Conservation (phyloP, 2,797 vertebrate genomes). For the Hipposideros larvatus region DNA sequence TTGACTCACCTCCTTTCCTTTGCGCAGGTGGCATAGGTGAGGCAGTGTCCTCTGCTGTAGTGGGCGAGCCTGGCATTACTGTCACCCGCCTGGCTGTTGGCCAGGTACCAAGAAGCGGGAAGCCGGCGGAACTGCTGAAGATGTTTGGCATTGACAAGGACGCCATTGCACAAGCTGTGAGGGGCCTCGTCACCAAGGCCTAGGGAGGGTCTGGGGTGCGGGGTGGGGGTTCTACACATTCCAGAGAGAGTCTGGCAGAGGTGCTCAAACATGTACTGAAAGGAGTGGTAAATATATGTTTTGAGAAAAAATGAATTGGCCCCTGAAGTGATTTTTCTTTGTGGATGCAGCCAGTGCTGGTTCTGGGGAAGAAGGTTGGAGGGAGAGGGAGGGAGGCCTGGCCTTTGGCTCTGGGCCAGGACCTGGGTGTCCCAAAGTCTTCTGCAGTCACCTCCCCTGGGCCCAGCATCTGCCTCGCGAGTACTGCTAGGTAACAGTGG, state of each 20-base stretch:
- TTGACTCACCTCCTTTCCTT: background rate
- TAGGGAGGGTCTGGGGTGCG: slow-evolving; percentile 86
- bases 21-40: slow-evolving; percentile 92
- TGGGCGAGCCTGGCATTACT: slow-evolving; percentile 89
- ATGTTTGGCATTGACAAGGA: slow-evolving; percentile 93
- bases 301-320: slow-evolving; percentile 67
- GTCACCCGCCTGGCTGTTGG: slow-evolving; percentile 90
- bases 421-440: background rate
- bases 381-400: fast-evolving
- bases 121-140: slow-evolving; percentile 91
- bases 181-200: slow-evolving; percentile 86
- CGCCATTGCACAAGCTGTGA: slow-evolving; percentile 90
- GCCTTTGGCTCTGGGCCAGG: background rate
- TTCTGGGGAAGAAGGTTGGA: background rate
- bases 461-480: background rate
- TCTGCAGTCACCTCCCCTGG: background rate
- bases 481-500: too few species aligned
- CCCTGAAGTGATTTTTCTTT: background rate
- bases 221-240: slow-evolving; percentile 10
- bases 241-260: slow-evolving; percentile 5
- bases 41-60: slow-evolving; percentile 87
- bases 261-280: slow-evolving; percentile 48
- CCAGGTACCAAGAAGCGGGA: slow-evolving; percentile 92
- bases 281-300: slow-evolving; percentile 73
- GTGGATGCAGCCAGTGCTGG: background rate